phyloP scores from a whole-genome alignment of 2,888 invertebrate species.

The Hemaris fuciformis region DNA sequence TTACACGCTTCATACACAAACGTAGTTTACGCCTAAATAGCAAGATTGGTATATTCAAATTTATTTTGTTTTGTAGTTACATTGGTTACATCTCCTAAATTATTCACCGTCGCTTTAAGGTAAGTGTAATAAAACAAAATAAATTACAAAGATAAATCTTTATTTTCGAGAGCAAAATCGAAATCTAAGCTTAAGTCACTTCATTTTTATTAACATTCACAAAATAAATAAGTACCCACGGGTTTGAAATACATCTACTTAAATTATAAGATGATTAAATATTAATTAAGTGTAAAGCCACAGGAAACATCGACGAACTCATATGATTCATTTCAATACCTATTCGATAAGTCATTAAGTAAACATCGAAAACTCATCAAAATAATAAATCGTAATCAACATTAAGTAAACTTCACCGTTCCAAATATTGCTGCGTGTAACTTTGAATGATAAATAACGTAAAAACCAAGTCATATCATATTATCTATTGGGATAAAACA shows the following conservation, averaged over 20 bases:
- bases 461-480: background rate
- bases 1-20: too few relatives aligned
- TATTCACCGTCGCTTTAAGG: background rate
- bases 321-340: background rate
- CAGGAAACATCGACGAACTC: background rate
- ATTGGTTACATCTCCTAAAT: too few relatives aligned
- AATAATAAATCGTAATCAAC: background rate
- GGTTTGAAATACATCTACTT: background rate
- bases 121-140: background rate
- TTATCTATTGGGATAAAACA: background rate
- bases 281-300: background rate
- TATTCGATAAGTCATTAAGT: background rate
- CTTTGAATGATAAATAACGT: background rate
- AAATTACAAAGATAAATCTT: constrained; percentile 23
- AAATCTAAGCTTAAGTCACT: constrained; percentile 59
- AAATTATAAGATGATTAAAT: background rate
- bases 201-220: constrained; percentile 68
- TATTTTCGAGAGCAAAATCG: constrained; percentile 67
- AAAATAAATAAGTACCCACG: constrained; percentile 18
- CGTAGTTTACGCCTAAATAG: too few relatives aligned
- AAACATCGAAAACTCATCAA: background rate
- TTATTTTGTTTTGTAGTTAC: too few relatives aligned
- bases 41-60: too few relatives aligned
- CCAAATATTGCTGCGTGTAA: background rate
- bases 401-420: background rate